A percentile compares a stretch with the other conserved stretches of the same genome.
Conservation (phyloP, 2,888 invertebrate genomes). For the Sinopyrophorus schimmeli region DNA sequence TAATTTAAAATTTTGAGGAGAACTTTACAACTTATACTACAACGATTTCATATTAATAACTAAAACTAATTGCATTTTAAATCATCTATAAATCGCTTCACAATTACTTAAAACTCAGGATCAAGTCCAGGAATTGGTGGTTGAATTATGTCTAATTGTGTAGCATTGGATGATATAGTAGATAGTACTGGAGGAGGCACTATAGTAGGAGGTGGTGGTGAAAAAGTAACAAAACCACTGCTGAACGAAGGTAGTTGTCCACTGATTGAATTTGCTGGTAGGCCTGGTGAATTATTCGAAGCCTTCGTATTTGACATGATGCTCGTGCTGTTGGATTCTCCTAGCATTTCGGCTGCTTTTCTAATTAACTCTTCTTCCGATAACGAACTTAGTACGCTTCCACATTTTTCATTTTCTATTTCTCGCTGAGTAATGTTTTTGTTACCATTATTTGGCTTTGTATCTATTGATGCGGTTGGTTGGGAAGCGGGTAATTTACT, state of each 20-base stretch:
- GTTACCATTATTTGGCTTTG: slow-evolving; percentile 2
- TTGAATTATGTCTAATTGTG: slow-evolving; percentile 46
- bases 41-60: slow-evolving; percentile 6
- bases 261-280: slow-evolving; percentile 1
- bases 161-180: slow-evolving; percentile 37
- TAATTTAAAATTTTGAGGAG: slow-evolving; percentile 7
- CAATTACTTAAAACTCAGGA: slow-evolving; percentile 40
- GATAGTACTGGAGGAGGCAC: slow-evolving; percentile 36
- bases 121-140: slow-evolving; percentile 53
- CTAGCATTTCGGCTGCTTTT: slow-evolving; percentile 62
- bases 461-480: slow-evolving; percentile 21
- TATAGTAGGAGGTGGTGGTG: slow-evolving; percentile 53
- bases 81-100: no score
- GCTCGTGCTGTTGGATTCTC: slow-evolving; percentile 49
- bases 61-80: slow-evolving; percentile 7
- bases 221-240: slow-evolving; percentile 40
- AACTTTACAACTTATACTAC: slow-evolving; percentile 21
- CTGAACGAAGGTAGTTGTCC: not conserved
- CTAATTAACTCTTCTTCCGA: slow-evolving; percentile 62
- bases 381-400: slow-evolving; percentile 58
- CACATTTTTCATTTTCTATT: slow-evolving; percentile 22
- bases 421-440: slow-evolving; percentile 2
- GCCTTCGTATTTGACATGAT: slow-evolving; percentile 18
- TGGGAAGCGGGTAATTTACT: slow-evolving; percentile 28
- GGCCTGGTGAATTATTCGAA: slow-evolving; percentile 13